Conservation (phyloP, 2,113 vertebrate genomes). For the Leucopsar rothschildi region DNA sequence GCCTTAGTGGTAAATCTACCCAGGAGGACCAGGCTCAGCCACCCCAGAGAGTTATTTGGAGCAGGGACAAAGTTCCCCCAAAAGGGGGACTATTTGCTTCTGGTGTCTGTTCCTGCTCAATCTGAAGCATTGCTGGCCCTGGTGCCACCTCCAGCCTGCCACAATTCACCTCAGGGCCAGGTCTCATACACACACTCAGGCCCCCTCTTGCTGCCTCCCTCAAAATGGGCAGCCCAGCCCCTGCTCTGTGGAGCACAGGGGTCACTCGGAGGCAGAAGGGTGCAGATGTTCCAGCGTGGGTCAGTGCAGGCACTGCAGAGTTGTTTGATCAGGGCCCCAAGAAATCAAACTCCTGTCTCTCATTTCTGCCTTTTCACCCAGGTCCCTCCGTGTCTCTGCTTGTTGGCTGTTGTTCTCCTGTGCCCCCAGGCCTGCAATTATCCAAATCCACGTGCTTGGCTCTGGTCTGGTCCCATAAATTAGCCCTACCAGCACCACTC, state of each 20-base stretch:
- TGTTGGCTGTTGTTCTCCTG: not conserved
- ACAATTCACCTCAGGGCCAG: not conserved
- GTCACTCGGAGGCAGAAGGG: fast-evolving
- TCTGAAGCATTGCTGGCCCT: not conserved
- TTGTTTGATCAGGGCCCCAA: not conserved
- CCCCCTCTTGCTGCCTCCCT: not conserved
- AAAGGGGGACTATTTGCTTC: not conserved
- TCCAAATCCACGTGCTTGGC: not conserved
- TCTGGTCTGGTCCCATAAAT: not conserved
- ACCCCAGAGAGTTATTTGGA: not conserved
- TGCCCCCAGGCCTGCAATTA: not conserved
- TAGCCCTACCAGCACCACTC: fast-evolving
- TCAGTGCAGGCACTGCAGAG: not conserved
- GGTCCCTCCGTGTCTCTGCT: not conserved
- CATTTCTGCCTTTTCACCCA: not conserved
- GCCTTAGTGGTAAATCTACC: not conserved
- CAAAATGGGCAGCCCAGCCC: fast-evolving
- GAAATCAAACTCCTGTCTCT: not conserved
- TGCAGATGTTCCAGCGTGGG: fast-evolving
- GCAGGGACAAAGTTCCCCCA: not conserved
- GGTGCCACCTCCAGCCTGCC: not conserved
- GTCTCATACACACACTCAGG: fast-evolving
- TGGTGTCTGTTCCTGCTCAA: not conserved
- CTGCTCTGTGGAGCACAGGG: not conserved
- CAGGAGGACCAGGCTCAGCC: not conserved